Percentiles rank a stretch among this genome's conserved stretches.
Conservation (phyloP, 1,140 invertebrate genomes). For the Drosophila repleta region DNA sequence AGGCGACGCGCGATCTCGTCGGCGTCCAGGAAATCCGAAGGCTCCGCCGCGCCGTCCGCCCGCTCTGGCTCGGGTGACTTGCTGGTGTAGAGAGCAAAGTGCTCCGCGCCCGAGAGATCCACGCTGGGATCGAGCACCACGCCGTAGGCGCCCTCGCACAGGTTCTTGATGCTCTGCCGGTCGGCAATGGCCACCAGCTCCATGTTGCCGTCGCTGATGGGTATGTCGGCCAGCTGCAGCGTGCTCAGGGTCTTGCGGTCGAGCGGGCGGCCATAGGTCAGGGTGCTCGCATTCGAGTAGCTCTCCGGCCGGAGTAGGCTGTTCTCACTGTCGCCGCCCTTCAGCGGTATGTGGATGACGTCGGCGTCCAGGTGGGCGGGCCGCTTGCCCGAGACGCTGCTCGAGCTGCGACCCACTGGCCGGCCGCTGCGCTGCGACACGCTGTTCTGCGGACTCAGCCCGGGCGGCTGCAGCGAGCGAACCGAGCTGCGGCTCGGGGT, state of each 20-base stretch:
- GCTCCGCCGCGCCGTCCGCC: constrained; percentile 92
- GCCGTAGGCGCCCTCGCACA: constrained; percentile 79
- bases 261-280: constrained; percentile 72
- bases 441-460: constrained; percentile 43
- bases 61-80: constrained; percentile 91
- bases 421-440: constrained; percentile 71
- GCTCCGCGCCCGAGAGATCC: constrained; percentile 92
- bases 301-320: constrained; percentile 68
- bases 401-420: constrained; percentile 85
- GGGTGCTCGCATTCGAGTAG: constrained; percentile 74
- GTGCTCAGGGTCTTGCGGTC: constrained; percentile 82
- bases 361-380: constrained; percentile 83
- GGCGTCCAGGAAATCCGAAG: constrained; percentile 85
- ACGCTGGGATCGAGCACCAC: constrained; percentile 83
- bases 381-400: constrained; percentile 85
- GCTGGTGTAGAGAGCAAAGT: constrained; percentile 93
- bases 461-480: constrained; percentile 63
- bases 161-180: constrained; percentile 77
- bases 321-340: constrained; percentile 84
- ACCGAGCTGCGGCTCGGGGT: constrained; percentile 78
- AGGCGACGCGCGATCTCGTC: constrained; percentile 77
- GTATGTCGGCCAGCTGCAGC: constrained; percentile 80
- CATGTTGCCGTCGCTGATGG: constrained; percentile 82
- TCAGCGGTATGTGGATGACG: constrained; percentile 87
- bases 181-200: constrained; percentile 83